A percentile compares a stretch with the other conserved stretches of the same genome.
phyloP scores from a whole-genome alignment of 2,888 invertebrate species.

The Cremastinae sp. region DNA sequence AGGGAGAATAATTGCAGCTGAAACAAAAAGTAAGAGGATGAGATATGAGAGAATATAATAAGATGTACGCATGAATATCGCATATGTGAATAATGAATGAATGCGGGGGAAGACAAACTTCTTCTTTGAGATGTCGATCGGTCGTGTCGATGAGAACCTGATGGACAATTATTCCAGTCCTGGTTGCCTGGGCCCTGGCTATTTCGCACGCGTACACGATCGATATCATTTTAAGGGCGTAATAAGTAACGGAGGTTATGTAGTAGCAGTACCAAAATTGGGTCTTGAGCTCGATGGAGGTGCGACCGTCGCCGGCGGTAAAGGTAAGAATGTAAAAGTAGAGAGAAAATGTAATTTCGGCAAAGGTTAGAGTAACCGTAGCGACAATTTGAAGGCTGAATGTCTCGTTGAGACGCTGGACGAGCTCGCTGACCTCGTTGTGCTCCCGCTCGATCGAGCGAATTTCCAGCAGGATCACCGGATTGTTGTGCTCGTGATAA shows the following conservation, averaged over 20 bases:
- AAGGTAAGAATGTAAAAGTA: constrained; percentile 70
- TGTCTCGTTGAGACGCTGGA: constrained; percentile 66
- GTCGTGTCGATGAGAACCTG: constrained; percentile 66
- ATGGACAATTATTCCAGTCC: constrained; percentile 68
- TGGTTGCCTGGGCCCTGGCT: constrained; percentile 67
- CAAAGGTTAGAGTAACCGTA: constrained; percentile 67
- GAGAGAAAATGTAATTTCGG: constrained; percentile 71
- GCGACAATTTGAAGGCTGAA: constrained; percentile 68
- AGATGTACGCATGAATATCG: not conserved
- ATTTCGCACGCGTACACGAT: constrained; percentile 70
- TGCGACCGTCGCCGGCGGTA: constrained; percentile 52
- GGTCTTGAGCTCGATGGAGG: constrained; percentile 63
- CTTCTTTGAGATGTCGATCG: constrained; percentile 67
- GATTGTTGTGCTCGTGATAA: constrained; percentile 71
- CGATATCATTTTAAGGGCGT: constrained; percentile 66
- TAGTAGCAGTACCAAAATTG: constrained; percentile 71
- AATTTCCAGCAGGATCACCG: constrained; percentile 67
- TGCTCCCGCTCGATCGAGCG: constrained; percentile 69
- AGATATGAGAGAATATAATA: constrained; percentile 5
- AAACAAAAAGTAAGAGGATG: too few species aligned
- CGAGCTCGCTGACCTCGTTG: constrained; percentile 66
- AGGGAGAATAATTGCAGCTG: constrained; percentile 72
- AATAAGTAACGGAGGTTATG: constrained; percentile 69
- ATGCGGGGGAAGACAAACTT: constrained; percentile 67
- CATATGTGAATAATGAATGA: not conserved